phyloP scores from a whole-genome alignment of 2,797 vertebrate genomes.

The Enteromius trimaculatus region DNA sequence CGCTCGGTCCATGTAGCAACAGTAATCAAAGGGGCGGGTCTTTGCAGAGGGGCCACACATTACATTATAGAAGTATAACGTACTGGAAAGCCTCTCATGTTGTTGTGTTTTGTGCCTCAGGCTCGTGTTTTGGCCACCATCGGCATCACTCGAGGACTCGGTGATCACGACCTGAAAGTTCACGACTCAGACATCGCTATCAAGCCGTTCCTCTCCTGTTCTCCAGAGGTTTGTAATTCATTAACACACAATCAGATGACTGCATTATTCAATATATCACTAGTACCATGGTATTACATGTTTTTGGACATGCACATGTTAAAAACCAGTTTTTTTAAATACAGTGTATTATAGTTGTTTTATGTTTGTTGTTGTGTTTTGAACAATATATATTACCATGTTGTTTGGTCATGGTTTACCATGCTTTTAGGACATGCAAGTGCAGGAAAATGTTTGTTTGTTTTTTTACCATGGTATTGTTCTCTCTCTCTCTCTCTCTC shows the following conservation, averaged over 20 bases:
- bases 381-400: background rate
- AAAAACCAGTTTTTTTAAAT: background rate
- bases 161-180: constrained; percentile 95
- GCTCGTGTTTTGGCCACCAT: constrained; percentile 97
- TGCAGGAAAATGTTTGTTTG: background rate
- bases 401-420: background rate
- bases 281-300: background rate
- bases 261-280: background rate
- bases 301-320: background rate
- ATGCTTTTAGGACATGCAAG: background rate
- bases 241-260: background rate
- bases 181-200: constrained; percentile 98
- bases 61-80: background rate
- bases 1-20: too few species aligned
- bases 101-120: constrained; percentile 68
- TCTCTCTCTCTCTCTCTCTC: too few species aligned
- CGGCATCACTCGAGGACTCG: constrained; percentile 94
- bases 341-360: background rate
- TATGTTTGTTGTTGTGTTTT: background rate
- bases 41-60: background rate
- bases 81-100: background rate
- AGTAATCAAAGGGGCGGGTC: background rate
- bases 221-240: constrained; percentile 86
- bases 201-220: constrained; percentile 96
- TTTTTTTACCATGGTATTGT: background rate